Percentiles rank a stretch among this genome's conserved stretches.
These are phyloP conservation scores for Eristalis arbustorum DNA, from an alignment of 2,888 invertebrate genomes.

Conservation along the genomic window DNA sequence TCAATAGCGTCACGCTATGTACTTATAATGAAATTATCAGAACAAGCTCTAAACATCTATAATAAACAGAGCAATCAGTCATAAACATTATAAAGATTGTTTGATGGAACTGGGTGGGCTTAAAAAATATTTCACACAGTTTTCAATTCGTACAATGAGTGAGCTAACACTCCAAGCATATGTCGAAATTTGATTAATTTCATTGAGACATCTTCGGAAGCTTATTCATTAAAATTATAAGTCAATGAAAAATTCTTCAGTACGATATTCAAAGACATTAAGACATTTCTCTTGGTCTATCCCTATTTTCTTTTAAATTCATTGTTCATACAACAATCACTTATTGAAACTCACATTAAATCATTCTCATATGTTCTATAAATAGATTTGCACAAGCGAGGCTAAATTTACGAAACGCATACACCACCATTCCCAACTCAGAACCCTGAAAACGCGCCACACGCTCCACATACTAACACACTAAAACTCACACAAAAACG, in stretches of 20 bases:
- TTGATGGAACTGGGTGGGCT: too few species aligned
- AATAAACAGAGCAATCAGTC: too few species aligned
- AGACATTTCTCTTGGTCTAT: neutral
- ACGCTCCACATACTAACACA: neutral
- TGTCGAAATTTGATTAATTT: too few species aligned
- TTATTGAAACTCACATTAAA: slow-evolving; percentile 65
- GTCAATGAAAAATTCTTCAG: neutral
- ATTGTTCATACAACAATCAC: slow-evolving; percentile 50
- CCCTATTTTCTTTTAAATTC: slow-evolving; percentile 41
- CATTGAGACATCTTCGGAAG: too few species aligned
- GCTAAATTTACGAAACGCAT: slow-evolving; percentile 45
- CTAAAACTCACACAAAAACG: slow-evolving; percentile 28
- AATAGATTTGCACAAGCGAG: slow-evolving; percentile 59
- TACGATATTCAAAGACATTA: too few species aligned
- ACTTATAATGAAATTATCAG: too few species aligned
- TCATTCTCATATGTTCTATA: slow-evolving; percentile 58
- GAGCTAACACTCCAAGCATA: too few species aligned
- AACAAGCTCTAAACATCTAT: too few species aligned
- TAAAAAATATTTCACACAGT: too few species aligned
- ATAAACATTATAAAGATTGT: too few species aligned
- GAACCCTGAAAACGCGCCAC: neutral
- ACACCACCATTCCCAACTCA: slow-evolving; percentile 18
- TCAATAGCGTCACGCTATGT: too few species aligned
- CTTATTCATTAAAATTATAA: neutral
- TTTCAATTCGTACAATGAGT: too few species aligned